Conservation (phyloP, 2,113 vertebrate genomes). For the Peromyscus maniculatus region DNA sequence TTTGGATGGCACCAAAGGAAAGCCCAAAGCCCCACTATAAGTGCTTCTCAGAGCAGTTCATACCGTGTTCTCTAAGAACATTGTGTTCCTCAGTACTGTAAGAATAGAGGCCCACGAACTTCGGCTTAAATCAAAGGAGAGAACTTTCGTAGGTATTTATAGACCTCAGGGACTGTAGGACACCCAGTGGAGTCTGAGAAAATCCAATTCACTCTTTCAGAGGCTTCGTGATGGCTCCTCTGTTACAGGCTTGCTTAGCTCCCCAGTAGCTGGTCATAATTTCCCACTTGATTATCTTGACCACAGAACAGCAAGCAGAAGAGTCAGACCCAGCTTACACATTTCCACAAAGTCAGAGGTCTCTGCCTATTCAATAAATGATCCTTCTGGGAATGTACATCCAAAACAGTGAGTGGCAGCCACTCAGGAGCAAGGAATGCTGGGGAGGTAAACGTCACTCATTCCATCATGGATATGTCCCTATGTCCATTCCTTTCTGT, state of each 20-base stretch:
- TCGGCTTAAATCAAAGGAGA: background rate
- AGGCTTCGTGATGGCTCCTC: background rate
- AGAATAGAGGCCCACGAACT: constrained; percentile 24
- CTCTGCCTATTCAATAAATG: background rate
- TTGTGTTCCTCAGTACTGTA: background rate
- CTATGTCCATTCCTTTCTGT: background rate
- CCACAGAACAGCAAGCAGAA: background rate
- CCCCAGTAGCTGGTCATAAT: background rate
- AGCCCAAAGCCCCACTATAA: background rate
- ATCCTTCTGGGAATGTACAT: background rate
- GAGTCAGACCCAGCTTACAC: background rate
- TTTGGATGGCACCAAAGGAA: constrained; percentile 23
- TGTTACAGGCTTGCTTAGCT: background rate
- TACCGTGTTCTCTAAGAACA: background rate
- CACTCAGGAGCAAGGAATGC: background rate
- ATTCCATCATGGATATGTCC: background rate
- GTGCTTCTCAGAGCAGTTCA: background rate
- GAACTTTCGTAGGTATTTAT: background rate
- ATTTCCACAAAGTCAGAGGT: constrained; percentile 1
- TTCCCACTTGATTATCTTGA: background rate
- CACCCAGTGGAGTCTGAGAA: background rate
- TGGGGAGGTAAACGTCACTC: background rate
- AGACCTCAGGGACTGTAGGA: background rate
- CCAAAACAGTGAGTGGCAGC: background rate
- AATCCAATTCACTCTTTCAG: constrained; percentile 2